Conservation (phyloP, 2,113 vertebrate genomes). For the Harpagus bidentatus region DNA sequence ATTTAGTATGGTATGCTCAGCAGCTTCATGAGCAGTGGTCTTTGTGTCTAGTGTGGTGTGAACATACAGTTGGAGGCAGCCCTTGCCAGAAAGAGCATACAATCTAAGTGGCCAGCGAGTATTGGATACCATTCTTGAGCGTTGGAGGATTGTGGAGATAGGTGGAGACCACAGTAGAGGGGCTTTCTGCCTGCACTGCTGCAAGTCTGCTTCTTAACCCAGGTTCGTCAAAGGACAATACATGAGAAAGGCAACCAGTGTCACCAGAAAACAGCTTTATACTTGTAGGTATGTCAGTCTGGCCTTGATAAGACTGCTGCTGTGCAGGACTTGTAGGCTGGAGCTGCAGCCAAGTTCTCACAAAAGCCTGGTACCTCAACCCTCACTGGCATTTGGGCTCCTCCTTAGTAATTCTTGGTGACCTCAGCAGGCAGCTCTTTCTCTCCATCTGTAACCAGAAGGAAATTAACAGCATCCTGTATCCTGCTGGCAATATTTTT, state of each 20-base stretch:
- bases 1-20: fast-evolving
- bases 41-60: neutral
- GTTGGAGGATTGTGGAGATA: neutral
- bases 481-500: neutral
- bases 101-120: fast-evolving
- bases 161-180: neutral
- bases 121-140: neutral
- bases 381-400: fast-evolving
- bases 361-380: neutral
- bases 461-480: neutral
- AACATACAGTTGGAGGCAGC: neutral
- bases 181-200: neutral
- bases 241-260: neutral
- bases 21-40: neutral
- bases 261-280: neutral
- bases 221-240: neutral
- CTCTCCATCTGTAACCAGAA: neutral
- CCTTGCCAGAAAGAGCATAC: neutral
- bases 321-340: neutral
- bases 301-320: neutral
- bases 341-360: neutral
- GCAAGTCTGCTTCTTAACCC: neutral
- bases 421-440: neutral
- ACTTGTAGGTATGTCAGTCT: fast-evolving
- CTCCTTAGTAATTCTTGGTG: neutral